Conservation (phyloP, 2,113 vertebrate species). For the Pseudorasbora parva region DNA sequence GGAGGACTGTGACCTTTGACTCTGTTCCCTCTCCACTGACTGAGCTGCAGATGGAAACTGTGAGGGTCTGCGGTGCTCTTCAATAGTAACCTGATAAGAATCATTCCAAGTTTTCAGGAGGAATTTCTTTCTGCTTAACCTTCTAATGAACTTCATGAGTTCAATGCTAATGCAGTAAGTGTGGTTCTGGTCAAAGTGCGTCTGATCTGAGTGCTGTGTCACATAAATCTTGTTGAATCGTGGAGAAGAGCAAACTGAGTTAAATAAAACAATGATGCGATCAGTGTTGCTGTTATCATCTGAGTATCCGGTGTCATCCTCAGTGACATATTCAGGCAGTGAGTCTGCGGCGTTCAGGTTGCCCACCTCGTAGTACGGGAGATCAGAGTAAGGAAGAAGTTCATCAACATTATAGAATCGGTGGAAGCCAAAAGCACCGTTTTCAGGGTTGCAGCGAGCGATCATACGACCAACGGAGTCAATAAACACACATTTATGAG, state of each 20-base stretch:
- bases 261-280: constrained; percentile 42
- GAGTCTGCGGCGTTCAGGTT: not conserved
- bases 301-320: not conserved
- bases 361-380: constrained; percentile 44
- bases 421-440: constrained; percentile 44
- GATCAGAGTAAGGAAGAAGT: constrained; percentile 4
- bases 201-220: constrained; percentile 31
- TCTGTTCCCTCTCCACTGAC: not conserved
- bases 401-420: constrained; percentile 4
- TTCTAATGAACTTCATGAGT: not conserved
- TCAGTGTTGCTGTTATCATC: constrained; percentile 51
- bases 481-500: constrained; percentile 28
- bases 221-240: constrained; percentile 38
- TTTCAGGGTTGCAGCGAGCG: rapidly evolving
- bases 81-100: not conserved
- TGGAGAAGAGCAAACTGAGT: too few relatives aligned
- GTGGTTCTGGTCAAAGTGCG: constrained; percentile 7
- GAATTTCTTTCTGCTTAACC: not conserved
- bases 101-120: not conserved
- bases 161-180: constrained; percentile 4
- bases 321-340: constrained; percentile 29
- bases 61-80: rapidly evolving
- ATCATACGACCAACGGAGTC: constrained; percentile 28
- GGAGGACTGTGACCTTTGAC: not conserved
- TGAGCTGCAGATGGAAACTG: not conserved